Conservation (phyloP, 2,113 vertebrate species). For the Mastomys natalensis region DNA sequence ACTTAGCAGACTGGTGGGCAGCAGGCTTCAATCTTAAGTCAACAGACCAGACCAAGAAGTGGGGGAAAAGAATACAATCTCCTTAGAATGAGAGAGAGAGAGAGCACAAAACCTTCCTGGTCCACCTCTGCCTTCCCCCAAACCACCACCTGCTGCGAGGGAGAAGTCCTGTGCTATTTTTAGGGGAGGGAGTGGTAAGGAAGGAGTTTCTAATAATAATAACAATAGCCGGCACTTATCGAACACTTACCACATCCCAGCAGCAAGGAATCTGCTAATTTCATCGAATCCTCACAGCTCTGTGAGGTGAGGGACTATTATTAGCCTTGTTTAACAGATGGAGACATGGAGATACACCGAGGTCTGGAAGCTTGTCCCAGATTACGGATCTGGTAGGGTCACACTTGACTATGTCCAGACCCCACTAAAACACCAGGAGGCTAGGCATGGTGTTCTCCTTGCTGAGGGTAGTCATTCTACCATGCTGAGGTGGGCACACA, state of each 20-base stretch:
- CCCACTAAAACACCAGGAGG: neutral
- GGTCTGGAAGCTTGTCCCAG: neutral
- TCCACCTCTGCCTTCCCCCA: neutral
- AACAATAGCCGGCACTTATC: neutral
- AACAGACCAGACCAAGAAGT: neutral
- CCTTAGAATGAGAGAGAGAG: neutral
- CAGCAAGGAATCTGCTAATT: neutral
- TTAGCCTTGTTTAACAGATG: slow-evolving; percentile 25
- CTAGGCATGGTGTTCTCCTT: rapidly evolving
- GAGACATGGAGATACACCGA: slow-evolving; percentile 2
- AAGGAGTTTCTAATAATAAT: neutral
- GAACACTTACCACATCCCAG: neutral
- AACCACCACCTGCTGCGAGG: slow-evolving; percentile 1
- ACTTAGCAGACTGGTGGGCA: neutral
- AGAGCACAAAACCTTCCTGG: neutral
- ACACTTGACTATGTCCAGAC: neutral
- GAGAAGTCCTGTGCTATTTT: neutral
- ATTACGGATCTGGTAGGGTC: neutral
- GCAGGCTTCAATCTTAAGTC: neutral
- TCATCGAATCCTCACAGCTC: slow-evolving; percentile 13
- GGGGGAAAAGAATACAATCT: neutral
- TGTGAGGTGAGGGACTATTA: neutral
- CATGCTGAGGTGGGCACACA: rapidly evolving
- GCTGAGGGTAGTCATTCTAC: neutral
- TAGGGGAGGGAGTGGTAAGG: neutral